A percentile compares a stretch with the other conserved stretches of the same genome.
Conservation (phyloP, 2,888 invertebrate genomes). For the Campoplex nolae region DNA sequence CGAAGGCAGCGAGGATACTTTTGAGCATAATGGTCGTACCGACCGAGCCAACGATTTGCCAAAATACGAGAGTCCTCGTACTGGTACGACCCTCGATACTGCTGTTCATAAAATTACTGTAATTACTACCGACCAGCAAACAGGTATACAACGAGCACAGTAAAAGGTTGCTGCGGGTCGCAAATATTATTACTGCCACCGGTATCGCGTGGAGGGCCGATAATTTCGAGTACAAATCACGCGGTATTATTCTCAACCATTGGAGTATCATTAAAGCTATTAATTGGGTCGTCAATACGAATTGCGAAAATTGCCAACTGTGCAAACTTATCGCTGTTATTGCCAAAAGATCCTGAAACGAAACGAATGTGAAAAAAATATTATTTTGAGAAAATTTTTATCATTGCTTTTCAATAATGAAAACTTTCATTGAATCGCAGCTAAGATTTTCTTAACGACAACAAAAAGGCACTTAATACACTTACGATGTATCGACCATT, state of each 20-base stretch:
- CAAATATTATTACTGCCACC: slow-evolving; percentile 68
- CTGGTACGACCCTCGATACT: slow-evolving; percentile 63
- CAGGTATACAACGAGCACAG: slow-evolving; percentile 86
- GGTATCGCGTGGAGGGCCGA: slow-evolving; percentile 69
- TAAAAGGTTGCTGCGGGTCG: slow-evolving; percentile 85
- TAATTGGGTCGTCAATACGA: slow-evolving; percentile 92
- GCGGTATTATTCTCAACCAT: slow-evolving; percentile 86
- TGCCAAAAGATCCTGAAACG: slow-evolving; percentile 78
- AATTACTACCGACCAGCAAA: slow-evolving; percentile 83
- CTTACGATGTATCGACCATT: slow-evolving; percentile 70
- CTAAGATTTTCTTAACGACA: too few relatives aligned
- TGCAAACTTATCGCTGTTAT: slow-evolving; percentile 85
- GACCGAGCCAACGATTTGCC: slow-evolving; percentile 75
- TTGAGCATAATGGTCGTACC: slow-evolving; percentile 75
- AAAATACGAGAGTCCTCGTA: slow-evolving; percentile 59
- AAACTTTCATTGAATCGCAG: too few relatives aligned
- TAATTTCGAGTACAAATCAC: slow-evolving; percentile 81
- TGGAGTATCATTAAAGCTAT: slow-evolving; percentile 90
- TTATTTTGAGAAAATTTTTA: too few relatives aligned
- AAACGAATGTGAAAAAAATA: background rate
- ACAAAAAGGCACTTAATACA: slow-evolving; percentile 25
- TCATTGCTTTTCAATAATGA: too few relatives aligned
- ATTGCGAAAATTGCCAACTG: slow-evolving; percentile 94
- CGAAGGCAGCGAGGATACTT: slow-evolving; percentile 73
- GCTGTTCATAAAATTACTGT: slow-evolving; percentile 67